phyloP scores from a whole-genome alignment of 92 coral and sea anemone genomes.

The Galaxea fascicularis region DNA sequence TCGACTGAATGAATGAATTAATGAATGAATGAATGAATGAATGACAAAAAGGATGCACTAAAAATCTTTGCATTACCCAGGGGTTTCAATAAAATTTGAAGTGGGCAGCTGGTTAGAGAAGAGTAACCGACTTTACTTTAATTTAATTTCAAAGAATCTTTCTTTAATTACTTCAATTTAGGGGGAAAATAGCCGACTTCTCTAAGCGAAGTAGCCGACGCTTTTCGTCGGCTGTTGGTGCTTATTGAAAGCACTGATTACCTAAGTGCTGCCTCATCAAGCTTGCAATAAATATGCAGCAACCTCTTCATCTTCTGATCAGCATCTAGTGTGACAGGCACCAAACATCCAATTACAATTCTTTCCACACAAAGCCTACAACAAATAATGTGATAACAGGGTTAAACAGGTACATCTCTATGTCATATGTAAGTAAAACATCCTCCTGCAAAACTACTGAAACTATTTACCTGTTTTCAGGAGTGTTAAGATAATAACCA shows the following conservation, averaged over 20 bases:
- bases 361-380: conserved; percentile 90
- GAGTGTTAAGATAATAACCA: conserved; percentile 85
- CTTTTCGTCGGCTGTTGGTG: too few species aligned
- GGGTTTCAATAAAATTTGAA: too few species aligned
- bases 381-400: neutral
- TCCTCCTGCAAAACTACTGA: neutral
- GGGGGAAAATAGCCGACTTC: too few species aligned
- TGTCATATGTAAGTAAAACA: neutral
- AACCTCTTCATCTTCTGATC: conserved; percentile 86
- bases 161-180: too few species aligned
- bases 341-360: conserved; percentile 89
- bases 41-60: too few species aligned
- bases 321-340: conserved; percentile 85
- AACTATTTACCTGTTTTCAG: conserved; percentile 78
- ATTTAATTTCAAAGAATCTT: too few species aligned
- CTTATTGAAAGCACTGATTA: neutral
- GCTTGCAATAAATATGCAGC: conserved; percentile 71
- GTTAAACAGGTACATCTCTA: neutral
- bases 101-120: too few species aligned
- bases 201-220: too few species aligned
- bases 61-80: neutral
- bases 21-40: neutral
- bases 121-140: too few species aligned
- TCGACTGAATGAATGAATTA: neutral
- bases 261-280: conserved; percentile 78